Evolutionary conservation across 2,797 vertebrate genomes (phyloP).

Genomic region (Nyctalus aviator): DNA sequence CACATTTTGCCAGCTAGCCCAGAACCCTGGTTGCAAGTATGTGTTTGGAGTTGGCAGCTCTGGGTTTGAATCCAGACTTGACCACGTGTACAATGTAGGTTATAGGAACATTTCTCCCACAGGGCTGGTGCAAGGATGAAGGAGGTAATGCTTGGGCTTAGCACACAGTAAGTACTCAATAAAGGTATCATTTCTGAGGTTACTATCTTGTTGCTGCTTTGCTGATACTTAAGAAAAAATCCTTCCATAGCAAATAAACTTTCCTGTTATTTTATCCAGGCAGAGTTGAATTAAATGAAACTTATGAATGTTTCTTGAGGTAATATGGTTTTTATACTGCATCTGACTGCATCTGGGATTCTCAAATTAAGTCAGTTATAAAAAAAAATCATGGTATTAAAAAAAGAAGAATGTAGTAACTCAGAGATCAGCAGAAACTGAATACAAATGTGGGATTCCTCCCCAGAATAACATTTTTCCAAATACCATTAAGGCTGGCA

Average conservation of each 20-base stretch:
- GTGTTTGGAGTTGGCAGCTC: background rate
- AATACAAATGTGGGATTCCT: background rate
- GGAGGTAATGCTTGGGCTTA: background rate
- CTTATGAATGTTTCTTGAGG: background rate
- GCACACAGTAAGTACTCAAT: background rate
- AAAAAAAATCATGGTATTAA: background rate
- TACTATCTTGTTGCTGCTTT: background rate
- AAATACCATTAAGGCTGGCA: background rate
- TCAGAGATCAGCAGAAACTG: conserved; percentile 3
- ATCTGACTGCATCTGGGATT: background rate
- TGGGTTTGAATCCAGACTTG: background rate
- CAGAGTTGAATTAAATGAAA: conserved; percentile 3
- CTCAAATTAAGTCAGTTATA: background rate
- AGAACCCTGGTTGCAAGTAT: background rate
- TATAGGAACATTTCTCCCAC: background rate
- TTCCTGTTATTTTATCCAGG: background rate
- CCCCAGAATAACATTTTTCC: background rate
- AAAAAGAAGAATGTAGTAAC: background rate
- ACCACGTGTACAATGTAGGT: background rate
- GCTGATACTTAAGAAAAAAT: background rate
- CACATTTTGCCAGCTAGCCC: background rate
- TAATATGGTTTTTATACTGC: background rate
- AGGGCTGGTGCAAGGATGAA: background rate
- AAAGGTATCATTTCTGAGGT: background rate
- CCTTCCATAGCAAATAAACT: background rate